Percentiles rank a stretch among this genome's conserved stretches.
Evolutionary conservation across 2,888 invertebrate species (phyloP).

Genomic region (Lottia scabra): DNA sequence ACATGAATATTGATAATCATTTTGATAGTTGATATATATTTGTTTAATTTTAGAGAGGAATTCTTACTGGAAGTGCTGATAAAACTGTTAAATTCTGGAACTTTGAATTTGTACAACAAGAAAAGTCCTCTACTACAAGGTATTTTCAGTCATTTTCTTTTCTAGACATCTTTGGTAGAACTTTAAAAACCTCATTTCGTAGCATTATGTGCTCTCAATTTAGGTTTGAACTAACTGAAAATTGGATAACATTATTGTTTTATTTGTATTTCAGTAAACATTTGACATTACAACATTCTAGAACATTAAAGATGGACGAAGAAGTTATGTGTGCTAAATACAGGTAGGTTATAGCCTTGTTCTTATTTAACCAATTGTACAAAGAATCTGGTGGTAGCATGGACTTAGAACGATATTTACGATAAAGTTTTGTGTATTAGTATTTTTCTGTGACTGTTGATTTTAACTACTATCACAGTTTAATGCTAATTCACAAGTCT

Average conservation of each 20-base stretch:
- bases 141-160: conserved; percentile 13
- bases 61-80: conserved; percentile 85
- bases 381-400: too few species aligned
- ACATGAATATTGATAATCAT: too few species aligned
- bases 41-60: conserved; percentile 63
- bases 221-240: too few species aligned
- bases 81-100: conserved; percentile 93
- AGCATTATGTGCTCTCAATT: too few species aligned
- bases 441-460: too few species aligned
- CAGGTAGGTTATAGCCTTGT: conserved; percentile 51
- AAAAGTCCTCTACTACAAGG: conserved; percentile 43
- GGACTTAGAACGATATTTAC: too few species aligned
- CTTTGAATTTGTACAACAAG: conserved; percentile 84
- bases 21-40: too few species aligned
- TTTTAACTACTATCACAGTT: too few species aligned
- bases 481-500: too few species aligned
- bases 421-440: too few species aligned
- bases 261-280: conserved; percentile 59
- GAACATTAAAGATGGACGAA: conserved; percentile 89
- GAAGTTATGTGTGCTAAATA: conserved; percentile 83
- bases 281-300: conserved; percentile 76
- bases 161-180: too few species aligned
- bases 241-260: not conserved
- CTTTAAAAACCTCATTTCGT: too few species aligned
- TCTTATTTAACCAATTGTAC: not conserved